Percentiles rank a stretch among this genome's conserved stretches.
These are phyloP conservation scores for Calycopis cecrops DNA, from an alignment of 1,140 invertebrate genomes.

Conservation along the genomic window DNA sequence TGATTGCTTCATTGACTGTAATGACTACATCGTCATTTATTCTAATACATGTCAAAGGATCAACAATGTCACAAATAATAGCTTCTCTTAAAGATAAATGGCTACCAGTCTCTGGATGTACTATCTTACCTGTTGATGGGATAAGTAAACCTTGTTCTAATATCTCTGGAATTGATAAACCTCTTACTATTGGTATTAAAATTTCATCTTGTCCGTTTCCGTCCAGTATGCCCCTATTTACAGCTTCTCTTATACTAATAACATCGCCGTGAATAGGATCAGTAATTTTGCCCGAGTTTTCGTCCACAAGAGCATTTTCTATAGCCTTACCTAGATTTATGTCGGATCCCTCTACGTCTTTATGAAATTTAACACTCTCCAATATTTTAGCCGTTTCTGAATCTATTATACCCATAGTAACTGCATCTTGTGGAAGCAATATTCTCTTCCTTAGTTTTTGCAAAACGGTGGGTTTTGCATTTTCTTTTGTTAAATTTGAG, in stretches of 20 bases:
- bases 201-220: slow-evolving; percentile 83
- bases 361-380: slow-evolving; percentile 74
- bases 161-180: slow-evolving; percentile 87
- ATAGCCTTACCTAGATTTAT: slow-evolving; percentile 86
- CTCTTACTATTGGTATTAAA: slow-evolving; percentile 87
- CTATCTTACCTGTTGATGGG: slow-evolving; percentile 84
- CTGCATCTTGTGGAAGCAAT: slow-evolving; percentile 82
- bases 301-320: slow-evolving; percentile 83
- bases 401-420: slow-evolving; percentile 85
- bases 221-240: slow-evolving; percentile 90
- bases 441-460: slow-evolving; percentile 87
- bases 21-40: slow-evolving; percentile 79
- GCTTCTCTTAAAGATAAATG: slow-evolving; percentile 86
- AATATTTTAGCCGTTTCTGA: slow-evolving; percentile 82
- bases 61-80: slow-evolving; percentile 90
- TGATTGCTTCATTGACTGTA: slow-evolving; percentile 87
- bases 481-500: slow-evolving; percentile 73
- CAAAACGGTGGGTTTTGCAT: slow-evolving; percentile 82
- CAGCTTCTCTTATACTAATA: slow-evolving; percentile 88
- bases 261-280: slow-evolving; percentile 88
- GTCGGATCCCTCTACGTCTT: slow-evolving; percentile 75
- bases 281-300: slow-evolving; percentile 84
- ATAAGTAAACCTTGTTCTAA: slow-evolving; percentile 90
- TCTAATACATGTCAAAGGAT: slow-evolving; percentile 81
- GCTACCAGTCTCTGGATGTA: slow-evolving; percentile 92